A percentile compares a stretch with the other conserved stretches of the same genome.
Conservation (phyloP, 1,140 invertebrate genomes). For the Frieseomelitta varia region DNA sequence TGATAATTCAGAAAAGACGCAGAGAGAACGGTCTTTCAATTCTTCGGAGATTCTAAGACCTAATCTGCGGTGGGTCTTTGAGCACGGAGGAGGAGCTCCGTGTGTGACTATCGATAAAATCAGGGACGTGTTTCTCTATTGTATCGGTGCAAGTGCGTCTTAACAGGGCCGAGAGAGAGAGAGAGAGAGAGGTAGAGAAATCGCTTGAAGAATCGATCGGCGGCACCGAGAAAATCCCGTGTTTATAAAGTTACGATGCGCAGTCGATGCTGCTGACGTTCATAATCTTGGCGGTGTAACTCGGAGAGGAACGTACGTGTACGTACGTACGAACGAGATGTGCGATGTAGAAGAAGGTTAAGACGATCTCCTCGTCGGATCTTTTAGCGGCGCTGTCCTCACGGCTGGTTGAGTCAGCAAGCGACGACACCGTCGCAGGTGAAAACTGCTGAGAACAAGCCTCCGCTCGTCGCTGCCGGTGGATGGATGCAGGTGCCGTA, state of each 20-base stretch:
- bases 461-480: constrained; percentile 7
- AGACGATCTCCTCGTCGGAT: constrained; percentile 57
- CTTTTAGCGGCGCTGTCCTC: constrained; percentile 48
- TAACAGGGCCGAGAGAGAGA: no score
- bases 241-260: not conserved
- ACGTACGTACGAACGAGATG: constrained; percentile 40
- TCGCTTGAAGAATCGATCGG: not conserved
- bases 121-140: no score
- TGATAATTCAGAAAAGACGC: no score
- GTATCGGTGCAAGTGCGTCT: no score
- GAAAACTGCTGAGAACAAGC: constrained; percentile 66
- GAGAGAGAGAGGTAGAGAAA: no score
- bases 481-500: constrained; percentile 55
- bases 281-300: constrained; percentile 6
- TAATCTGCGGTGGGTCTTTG: no score
- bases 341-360: constrained; percentile 64
- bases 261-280: constrained; percentile 34
- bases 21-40: no score
- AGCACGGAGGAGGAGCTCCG: no score
- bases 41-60: no score
- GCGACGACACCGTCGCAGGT: constrained; percentile 29
- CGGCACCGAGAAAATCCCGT: not conserved
- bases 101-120: no score
- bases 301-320: constrained; percentile 4
- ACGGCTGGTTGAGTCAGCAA: constrained; percentile 66